phyloP scores from a whole-genome alignment of 2,113 vertebrate genomes.

The Nothobranchius furzeri region DNA sequence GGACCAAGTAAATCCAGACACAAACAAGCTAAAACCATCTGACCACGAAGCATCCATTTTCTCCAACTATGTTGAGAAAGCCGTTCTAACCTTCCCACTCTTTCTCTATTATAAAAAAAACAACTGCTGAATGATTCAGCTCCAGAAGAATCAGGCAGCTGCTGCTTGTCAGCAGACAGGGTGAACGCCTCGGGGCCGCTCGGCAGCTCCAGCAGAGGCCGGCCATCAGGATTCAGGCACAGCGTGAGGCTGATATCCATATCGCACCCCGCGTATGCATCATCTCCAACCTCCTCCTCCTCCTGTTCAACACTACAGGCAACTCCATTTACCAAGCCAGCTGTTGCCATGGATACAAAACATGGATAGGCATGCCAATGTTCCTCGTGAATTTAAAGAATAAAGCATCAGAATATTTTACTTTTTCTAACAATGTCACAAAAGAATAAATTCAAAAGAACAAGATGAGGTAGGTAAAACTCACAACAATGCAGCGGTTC shows the following conservation, averaged over 20 bases:
- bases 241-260: constrained; percentile 2
- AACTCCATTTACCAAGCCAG: neutral
- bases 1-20: constrained; percentile 28
- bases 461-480: no score
- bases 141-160: constrained; percentile 16
- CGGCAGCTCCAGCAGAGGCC: constrained; percentile 5
- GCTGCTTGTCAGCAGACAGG: constrained; percentile 17
- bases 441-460: neutral
- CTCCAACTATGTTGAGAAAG: constrained; percentile 1
- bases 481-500: no score
- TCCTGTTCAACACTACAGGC: neutral
- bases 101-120: no score
- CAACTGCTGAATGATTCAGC: neutral
- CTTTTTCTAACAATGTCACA: neutral
- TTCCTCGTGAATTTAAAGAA: constrained; percentile 6
- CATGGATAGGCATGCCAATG: neutral
- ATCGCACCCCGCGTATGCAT: constrained; percentile 11
- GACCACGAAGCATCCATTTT: constrained; percentile 36
- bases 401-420: neutral
- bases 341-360: constrained; percentile 46
- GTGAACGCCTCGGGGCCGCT: constrained; percentile 1
- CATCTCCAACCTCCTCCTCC: constrained; percentile 24
- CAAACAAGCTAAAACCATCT: constrained; percentile 30
- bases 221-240: constrained; percentile 15
- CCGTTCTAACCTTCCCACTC: neutral